A percentile compares a stretch with the other conserved stretches of the same genome.
Conservation (phyloP, 37 sponge, comb jelly and placozoan species). For the Theonella swinhoei region DNA sequence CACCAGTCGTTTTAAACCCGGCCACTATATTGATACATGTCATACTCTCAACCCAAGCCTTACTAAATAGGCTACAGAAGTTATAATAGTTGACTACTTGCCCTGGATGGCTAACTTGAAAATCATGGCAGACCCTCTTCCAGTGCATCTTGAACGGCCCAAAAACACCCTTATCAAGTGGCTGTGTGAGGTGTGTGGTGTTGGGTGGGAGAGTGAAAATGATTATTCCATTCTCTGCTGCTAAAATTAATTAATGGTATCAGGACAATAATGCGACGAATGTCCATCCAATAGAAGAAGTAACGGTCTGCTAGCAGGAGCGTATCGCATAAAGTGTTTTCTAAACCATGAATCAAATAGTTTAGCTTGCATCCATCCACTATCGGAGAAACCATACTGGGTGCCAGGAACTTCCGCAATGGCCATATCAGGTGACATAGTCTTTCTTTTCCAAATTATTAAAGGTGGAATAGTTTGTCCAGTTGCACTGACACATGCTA, state of each 20-base stretch:
- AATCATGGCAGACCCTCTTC: no score
- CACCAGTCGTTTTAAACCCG: no score
- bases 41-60: no score
- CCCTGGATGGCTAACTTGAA: no score
- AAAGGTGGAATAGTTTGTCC: slow-evolving; percentile 50
- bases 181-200: no score
- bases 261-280: no score
- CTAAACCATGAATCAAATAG: slow-evolving; percentile 17
- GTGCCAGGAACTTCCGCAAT: slow-evolving; percentile 60
- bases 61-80: no score
- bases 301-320: slow-evolving; percentile 34
- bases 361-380: slow-evolving; percentile 52
- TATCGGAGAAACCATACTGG: no score
- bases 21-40: no score
- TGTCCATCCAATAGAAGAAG: slow-evolving; percentile 58
- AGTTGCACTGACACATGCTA: no score
- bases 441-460: slow-evolving; percentile 47
- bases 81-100: neutral
- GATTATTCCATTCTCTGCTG: slow-evolving; percentile 16
- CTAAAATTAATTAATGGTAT: neutral
- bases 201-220: slow-evolving; percentile 48
- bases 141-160: slow-evolving; percentile 5
- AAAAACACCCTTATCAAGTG: slow-evolving; percentile 40
- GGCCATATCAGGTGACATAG: neutral
- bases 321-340: slow-evolving; percentile 27